Base-by-base conservation (phyloP, 2,888 invertebrate genomes). In the Eumacrocentrus americanus region DNA sequence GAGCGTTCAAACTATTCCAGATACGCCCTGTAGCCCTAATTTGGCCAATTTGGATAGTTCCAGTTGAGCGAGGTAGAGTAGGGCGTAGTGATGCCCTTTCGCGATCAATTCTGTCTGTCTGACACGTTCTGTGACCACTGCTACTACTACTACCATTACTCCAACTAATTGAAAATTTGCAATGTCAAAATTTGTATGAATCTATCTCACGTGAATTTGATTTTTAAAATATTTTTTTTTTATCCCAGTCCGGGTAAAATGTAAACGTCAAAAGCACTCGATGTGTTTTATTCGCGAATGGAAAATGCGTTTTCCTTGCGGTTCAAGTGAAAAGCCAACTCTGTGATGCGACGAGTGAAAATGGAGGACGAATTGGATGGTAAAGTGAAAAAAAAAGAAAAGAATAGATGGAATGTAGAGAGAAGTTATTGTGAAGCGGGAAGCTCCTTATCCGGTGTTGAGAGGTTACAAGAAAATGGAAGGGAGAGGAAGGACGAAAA, bases 11-110 rank as follows among this genome's bases (percentile, higher is more conserved):
- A 51, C 50, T 25, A 50, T 50, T 50, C 34, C 50, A 54, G 61
- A 61, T 63, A 61, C 67, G 65, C 65, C 60, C 65, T 59, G 57
- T 58, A 61, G 63, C n/a, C 58, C 64, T 68, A 63, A 67, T 70
- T 70, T 67, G 61, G 63, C 65, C 66, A 69, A 69, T 70, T 70
- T 65, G 52, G 61, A 59, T 60, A 53, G 51, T 58, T 63, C 54
- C 57, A 60, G 58, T 56, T 65, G 53, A 61, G 56, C 50, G 63
- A 47, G 51, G 46, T 34, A 18, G 3, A 18, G 12, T 14, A 2
- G 40, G 6, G n/a, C n/a, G 20, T n/a, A n/a, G n/a, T n/a, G n/a
- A n/a, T n/a, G n/a, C n/a, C n/a, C n/a, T n/a, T n/a, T n/a, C n/a
- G n/a, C n/a, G n/a, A n/a, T n/a, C n/a, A n/a, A n/a, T n/a, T n/a